These are phyloP conservation scores for Coleophora flavipennella DNA, from an alignment of 2,888 invertebrate genomes.

Conservation along the genomic window DNA sequence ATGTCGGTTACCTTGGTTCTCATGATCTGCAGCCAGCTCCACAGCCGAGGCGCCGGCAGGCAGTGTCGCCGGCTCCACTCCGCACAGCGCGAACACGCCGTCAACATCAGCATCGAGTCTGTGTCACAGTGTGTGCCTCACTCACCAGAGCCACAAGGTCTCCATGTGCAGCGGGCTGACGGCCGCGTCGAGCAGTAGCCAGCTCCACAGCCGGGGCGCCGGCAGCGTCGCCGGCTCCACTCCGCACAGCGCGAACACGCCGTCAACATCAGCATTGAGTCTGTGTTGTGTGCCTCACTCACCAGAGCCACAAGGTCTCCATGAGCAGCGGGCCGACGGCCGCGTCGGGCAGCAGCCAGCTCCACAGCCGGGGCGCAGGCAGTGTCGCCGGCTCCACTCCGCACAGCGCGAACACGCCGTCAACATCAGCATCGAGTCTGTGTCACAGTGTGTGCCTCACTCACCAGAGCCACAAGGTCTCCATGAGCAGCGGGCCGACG, in stretches of 20 bases:
- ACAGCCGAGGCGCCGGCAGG: constrained; percentile 79
- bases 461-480: constrained; percentile 95
- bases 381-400: constrained; percentile 90
- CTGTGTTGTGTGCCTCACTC: too few species aligned
- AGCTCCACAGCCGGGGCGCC: constrained; percentile 82
- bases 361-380: constrained; percentile 88
- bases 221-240: constrained; percentile 92
- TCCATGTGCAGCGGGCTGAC: constrained; percentile 89
- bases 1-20: too few species aligned
- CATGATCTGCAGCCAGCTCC: constrained; percentile 78
- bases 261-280: too few species aligned
- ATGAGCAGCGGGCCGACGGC: constrained; percentile 92
- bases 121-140: background rate
- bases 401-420: too few species aligned
- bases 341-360: constrained; percentile 82
- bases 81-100: background rate
- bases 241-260: too few species aligned
- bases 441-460: constrained; percentile 88
- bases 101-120: background rate
- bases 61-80: background rate
- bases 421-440: too few species aligned
- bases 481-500: constrained; percentile 91
- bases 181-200: constrained; percentile 84
- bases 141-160: constrained; percentile 88
- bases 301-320: constrained; percentile 87